Evolutionary conservation across 2,113 vertebrate genomes (phyloP), one percentile per base, ranked within the genome.

Genomic region (cattle (Bos taurus)): DNA sequence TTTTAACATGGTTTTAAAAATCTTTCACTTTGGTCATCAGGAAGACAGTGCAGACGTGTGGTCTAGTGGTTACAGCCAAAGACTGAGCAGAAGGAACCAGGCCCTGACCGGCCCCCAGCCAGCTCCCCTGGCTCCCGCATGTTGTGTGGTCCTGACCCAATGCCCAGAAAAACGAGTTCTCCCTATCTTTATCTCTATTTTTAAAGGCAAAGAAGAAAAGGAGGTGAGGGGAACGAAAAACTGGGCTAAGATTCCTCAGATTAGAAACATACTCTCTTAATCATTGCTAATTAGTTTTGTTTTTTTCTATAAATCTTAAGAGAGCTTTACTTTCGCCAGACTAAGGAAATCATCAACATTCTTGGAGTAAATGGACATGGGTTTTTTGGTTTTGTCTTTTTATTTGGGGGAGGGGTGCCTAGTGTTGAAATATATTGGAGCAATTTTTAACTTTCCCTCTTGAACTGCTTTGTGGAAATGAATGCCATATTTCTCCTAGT

Each of bases 131-230:
- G 80, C 52, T 87, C 71, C 94, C 0, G 46, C 82, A 13, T 33
- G 10, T 88, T 97, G 95, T 93, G 96, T 97, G 98, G 95, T 96
- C 98, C 97, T 97, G 94, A 95, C 62, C 78, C 57, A 77, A 3
- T 33, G 89, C 97, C 97, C 59, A 85, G 97, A 60, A 94, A 82
- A 83, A 33, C 0, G 3, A 90, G 81, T 57, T 48, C 23, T 46
- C 52, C 43, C 30, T 7, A 62, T 59, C 28, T 62, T 77, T 78
- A 59, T n/a, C 33, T 93, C 74, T 93, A 23, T 67, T 96, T 97
- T 71, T 95, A 50, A 97, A 83, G 84, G 36, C 17, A 33, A 60
- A 97, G 62, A 21, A 85, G 50, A 40, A 12, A 54, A 84, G 11
- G 8, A 40, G 15, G 5, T 40, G n/a, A 85, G n/a, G 28, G 52